A percentile compares a stretch with the other conserved stretches of the same genome.
Conservation (phyloP, 1,140 invertebrate species). For the Drosophila rhopaloa region DNA sequence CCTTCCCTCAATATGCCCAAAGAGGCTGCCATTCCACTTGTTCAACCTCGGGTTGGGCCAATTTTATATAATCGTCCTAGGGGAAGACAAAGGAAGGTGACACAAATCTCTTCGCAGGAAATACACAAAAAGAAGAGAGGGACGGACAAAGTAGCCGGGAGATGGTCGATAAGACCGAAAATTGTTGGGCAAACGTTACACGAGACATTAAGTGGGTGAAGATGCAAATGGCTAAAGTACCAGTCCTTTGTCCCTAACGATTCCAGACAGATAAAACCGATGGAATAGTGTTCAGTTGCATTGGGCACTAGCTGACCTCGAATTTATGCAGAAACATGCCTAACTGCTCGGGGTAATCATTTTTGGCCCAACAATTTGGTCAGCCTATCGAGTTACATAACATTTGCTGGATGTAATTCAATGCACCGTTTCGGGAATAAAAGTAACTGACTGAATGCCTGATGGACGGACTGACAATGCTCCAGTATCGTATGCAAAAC, state of each 20-base stretch:
- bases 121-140: slow-evolving; percentile 20
- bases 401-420: slow-evolving; percentile 74
- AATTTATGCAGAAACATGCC: slow-evolving; percentile 23
- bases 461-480: slow-evolving; percentile 58
- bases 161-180: slow-evolving; percentile 34
- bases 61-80: slow-evolving; percentile 64
- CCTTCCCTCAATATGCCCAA: slow-evolving; percentile 50
- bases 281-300: slow-evolving; percentile 17
- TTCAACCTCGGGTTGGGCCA: slow-evolving; percentile 44
- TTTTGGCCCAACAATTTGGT: slow-evolving; percentile 44
- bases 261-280: slow-evolving; percentile 16
- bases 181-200: slow-evolving; percentile 40
- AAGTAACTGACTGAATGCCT: slow-evolving; percentile 34
- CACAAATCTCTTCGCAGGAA: slow-evolving; percentile 70
- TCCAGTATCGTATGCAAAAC: slow-evolving; percentile 60
- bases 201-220: slow-evolving; percentile 60
- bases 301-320: slow-evolving; percentile 30
- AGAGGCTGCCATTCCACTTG: slow-evolving; percentile 65
- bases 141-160: slow-evolving; percentile 5
- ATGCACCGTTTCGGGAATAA: slow-evolving; percentile 49
- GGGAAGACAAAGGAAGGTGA: slow-evolving; percentile 55
- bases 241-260: slow-evolving; percentile 20
- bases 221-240: slow-evolving; percentile 18
- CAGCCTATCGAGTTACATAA: slow-evolving; percentile 66
- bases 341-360: background rate